Evolutionary conservation across 1,140 invertebrate species (phyloP), one percentile per base, ranked within the genome.

Genomic region (Stenopsyche tienmushanensis): DNA sequence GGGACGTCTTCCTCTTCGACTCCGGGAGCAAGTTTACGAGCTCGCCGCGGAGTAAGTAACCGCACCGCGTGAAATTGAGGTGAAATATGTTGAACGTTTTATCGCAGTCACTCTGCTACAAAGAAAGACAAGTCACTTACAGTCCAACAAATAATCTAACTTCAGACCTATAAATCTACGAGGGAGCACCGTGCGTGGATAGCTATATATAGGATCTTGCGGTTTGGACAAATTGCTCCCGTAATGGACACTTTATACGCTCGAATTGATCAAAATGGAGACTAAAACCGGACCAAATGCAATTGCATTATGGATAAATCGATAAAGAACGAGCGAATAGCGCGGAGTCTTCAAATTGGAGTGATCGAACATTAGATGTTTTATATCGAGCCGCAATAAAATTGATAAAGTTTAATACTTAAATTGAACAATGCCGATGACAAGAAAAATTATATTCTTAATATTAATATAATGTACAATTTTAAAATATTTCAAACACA

Each of bases 51-150:
- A 5, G 44, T 47, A 47, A 47, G 44, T 47, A 47, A 47, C 44
- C 44, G 44, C 44, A 15, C 17, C 44, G 44, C 44, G 44, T 47
- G 44, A 47, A 47, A 47, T 47, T 20, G 44, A 47, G 18, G 10
- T 47, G 44, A 15, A 47, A 7, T 47, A 13, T 13, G 44, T 20
- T 7, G 8, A 20, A 20, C 44, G 44, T 15, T 47, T 47, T 47
- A 20, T 47, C 44, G 18, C 10, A 47, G 44, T 47, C 44, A 47
- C 44, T 20, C 7, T 20, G 17, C 3, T 15, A 13, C 8, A 18
- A n/a, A n/a, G n/a, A n/a, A n/a, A n/a, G 29, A 34, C 5, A 34
- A 13, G 29, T 7, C 29, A 34, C 5, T 34, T 34, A 34, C 5
- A 34, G 29, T 34, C 5, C 29, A 5, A 13, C 29, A 13, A 34